Evolutionary conservation across 2,797 vertebrate genomes (phyloP), one percentile per base, ranked within the genome.

Genomic region (Xenops minutus): DNA sequence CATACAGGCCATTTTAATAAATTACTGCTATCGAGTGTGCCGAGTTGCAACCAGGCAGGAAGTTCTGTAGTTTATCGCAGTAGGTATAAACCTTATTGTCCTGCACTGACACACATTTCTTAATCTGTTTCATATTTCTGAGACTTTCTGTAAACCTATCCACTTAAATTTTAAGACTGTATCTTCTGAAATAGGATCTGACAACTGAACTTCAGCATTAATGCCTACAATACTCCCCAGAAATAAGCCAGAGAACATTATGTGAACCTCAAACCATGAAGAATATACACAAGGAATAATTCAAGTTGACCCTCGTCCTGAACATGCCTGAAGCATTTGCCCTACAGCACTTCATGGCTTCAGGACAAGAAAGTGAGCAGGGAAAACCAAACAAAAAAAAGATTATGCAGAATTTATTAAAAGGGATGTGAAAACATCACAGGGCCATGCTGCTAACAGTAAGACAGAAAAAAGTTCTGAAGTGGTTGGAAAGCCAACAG

Each of bases 11-110:
- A 49, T 62, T 64, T 69, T 55, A 32, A 66, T 30, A 34, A 76
- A 39, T n/a, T 51, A 22, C 14, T 41, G 37, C 12, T 76, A 23
- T 29, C 0, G 0, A 69, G n/a, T 1, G 0, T 66, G 10, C 7
- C 2, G 6, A 80, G 68, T 6, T 79, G 46, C 17, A 62, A 39
- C 9, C 13, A 74, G 27, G 6, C 30, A 77, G 39, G 48, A 17
- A 48, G 36, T 48, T 75, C 34, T 56, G 34, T 8, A 62, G 56
- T 14, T 83, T 9, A 55, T 30, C 63, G 6, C 21, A 69, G 27
- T 3, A 72, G 32, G 16, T 56, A 34, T 27, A 78, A 69, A 55
- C 11, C 18, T 15, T 44, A 36, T 15, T 69, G 37, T 49, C 24
- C 36, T 51, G 13, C 7, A 46, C 51, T 46, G 32, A 19, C 55